A percentile compares a stretch with the other conserved stretches of the same genome.
Evolutionary conservation across 2,888 invertebrate genomes (phyloP).

Genomic region (Gymnocheta viridis): DNA sequence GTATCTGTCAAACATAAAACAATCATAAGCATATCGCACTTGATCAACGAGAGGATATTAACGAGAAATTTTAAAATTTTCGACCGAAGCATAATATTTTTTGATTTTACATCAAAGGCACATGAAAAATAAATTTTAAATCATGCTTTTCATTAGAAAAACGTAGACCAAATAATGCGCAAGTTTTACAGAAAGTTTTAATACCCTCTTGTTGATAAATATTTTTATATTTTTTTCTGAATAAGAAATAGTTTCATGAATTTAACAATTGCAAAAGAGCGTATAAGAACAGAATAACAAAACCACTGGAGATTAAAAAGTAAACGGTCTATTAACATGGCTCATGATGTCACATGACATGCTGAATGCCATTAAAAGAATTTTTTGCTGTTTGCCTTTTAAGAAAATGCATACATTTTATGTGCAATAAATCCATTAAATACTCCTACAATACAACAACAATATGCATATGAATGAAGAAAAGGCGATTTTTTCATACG

Average conservation of each 20-base stretch:
- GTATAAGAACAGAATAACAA: not conserved
- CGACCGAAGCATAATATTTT: too few relatives aligned
- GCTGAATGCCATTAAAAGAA: conserved; percentile 62
- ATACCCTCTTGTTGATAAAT: too few relatives aligned
- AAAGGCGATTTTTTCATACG: conserved; percentile 39
- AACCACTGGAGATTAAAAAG: not conserved
- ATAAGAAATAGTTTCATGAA: not conserved
- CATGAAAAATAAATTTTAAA: too few relatives aligned
- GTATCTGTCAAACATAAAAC: too few relatives aligned
- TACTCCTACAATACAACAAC: not conserved
- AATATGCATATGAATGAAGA: not conserved
- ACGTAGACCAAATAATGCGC: too few relatives aligned
- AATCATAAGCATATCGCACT: too few relatives aligned
- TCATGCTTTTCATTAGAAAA: too few relatives aligned
- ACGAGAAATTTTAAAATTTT: too few relatives aligned
- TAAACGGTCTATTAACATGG: conserved; percentile 67
- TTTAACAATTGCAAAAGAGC: not conserved
- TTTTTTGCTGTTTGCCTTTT: not conserved
- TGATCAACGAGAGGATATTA: too few relatives aligned
- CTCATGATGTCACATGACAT: conserved; percentile 70
- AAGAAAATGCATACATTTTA: conserved; percentile 26
- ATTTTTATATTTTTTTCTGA: too few relatives aligned
- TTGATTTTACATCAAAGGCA: too few relatives aligned
- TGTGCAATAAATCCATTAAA: not conserved
- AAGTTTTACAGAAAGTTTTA: too few relatives aligned